Evolutionary conservation across 2,888 invertebrate genomes (phyloP), one percentile per base, ranked within the genome.

Genomic region (Drosophila colorata): DNA sequence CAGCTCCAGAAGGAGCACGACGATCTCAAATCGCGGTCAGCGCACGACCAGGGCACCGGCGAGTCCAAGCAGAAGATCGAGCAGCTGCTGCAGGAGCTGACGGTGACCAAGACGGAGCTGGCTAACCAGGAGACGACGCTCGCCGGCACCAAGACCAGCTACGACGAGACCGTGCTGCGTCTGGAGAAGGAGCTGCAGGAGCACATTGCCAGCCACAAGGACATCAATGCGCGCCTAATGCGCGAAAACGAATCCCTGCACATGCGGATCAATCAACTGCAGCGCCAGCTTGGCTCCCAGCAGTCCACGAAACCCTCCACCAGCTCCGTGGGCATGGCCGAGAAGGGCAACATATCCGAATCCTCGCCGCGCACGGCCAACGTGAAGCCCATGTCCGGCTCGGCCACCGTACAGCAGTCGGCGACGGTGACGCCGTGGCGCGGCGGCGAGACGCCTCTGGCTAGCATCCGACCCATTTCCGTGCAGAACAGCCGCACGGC

Each of bases 381-480:
- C 90, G 98, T 98, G 43, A 97, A 97, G 91, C 98, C 98, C 0
- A 97, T 98, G 96, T 96, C 98, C 3, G 97, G 97, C 82, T 93
- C 92, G 0, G 90, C 91, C 52, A 90, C 90, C 0, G 90, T 90
- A 0, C 92, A 92, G 52, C 92, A 92, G 71, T 92, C 92, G 2
- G 92, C 93, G 0, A 92, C 94, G 4, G 94, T 95, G 40, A 94
- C 93, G n/a, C 94, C 95, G 20, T 95, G 96, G 91, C 94, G 96
- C 69, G 95, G 95, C 2, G 94, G 95, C 5, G 96, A 97, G 90
- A 97, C 98, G 0, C 98, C 96, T 0, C 93, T 98, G 70, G 98
- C 98, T 18, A 98, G 98, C 82, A 98, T 98, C 86, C 94, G 98
- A 35, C 98, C 98, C 0, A 97, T 98, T 94, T 95, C 96, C 2